Conservation (phyloP, 2,888 invertebrate genomes). For the Polyploca ridens region DNA sequence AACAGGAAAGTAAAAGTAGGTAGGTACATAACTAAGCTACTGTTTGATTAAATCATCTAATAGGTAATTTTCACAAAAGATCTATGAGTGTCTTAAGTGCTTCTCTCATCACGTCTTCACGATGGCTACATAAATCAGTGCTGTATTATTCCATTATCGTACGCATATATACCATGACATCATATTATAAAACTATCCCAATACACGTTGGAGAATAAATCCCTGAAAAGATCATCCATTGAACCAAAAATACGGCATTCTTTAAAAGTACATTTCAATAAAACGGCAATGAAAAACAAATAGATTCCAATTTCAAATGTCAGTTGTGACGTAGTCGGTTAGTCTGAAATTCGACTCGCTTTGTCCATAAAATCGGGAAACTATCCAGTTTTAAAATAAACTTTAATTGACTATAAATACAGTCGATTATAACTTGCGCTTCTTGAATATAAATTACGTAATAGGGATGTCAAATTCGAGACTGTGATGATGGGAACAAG, state of each 20-base stretch:
- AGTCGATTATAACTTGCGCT: constrained; percentile 19
- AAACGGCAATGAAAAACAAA: constrained; percentile 7
- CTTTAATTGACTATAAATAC: constrained; percentile 16
- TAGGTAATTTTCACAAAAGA: background rate
- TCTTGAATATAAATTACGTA: constrained; percentile 31
- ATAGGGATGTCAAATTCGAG: constrained; percentile 37
- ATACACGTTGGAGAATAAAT: background rate
- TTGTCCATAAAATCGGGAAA: constrained; percentile 35
- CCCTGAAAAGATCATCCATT: background rate
- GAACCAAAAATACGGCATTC: background rate
- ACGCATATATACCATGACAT: background rate
- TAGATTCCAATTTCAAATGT: background rate
- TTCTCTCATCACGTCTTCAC: constrained; percentile 1
- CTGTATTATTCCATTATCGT: background rate
- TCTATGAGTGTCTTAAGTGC: background rate
- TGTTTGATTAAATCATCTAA: too few relatives aligned
- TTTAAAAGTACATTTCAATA: background rate
- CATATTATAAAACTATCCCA: background rate
- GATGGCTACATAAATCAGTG: background rate
- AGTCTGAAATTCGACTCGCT: constrained; percentile 36
- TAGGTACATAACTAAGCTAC: too few relatives aligned
- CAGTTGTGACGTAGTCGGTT: constrained; percentile 28
- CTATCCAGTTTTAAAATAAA: constrained; percentile 18
- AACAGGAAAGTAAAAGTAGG: too few relatives aligned
- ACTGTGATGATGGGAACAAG: constrained; percentile 36